Percentiles rank a stretch among this genome's conserved stretches.
These are phyloP conservation scores for Elymnias hypermnestra DNA, from an alignment of 1,140 invertebrate genomes.

Conservation along the genomic window DNA sequence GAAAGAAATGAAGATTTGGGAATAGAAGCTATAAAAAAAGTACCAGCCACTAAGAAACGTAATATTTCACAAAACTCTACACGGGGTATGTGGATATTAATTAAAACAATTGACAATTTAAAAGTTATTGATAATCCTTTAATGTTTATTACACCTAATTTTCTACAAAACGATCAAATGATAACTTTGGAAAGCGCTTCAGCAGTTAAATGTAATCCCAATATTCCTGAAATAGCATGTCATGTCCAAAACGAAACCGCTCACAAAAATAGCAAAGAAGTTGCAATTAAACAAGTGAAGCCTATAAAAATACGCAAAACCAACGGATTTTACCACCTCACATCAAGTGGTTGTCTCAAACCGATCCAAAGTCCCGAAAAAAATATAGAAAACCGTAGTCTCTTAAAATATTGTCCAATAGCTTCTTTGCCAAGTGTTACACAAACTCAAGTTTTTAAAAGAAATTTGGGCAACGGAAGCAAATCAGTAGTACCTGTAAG, in stretches of 20 bases:
- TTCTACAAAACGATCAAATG: slow-evolving; percentile 22
- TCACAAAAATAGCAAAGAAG: slow-evolving; percentile 1
- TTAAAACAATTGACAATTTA: slow-evolving; percentile 52
- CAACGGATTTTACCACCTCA: slow-evolving; percentile 44
- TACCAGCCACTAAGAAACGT: slow-evolving; percentile 6
- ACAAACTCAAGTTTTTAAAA: no score
- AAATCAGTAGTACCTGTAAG: no score
- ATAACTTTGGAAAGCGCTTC: slow-evolving; percentile 23
- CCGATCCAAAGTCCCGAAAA: slow-evolving; percentile 16
- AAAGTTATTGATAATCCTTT: slow-evolving; percentile 60
- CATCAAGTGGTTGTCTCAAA: slow-evolving; percentile 29
- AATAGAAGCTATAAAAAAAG: slow-evolving; percentile 49
- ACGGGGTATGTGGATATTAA: slow-evolving; percentile 57
- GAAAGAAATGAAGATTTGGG: slow-evolving; percentile 53
- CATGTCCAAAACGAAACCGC: not conserved
- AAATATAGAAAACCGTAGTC: not conserved
- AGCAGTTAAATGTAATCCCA: not conserved
- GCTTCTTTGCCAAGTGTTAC: no score
- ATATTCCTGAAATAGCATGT: not conserved
- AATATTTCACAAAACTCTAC: slow-evolving; percentile 23
- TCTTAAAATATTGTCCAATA: no score
- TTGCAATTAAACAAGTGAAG: slow-evolving; percentile 29
- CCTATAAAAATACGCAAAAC: slow-evolving; percentile 56
- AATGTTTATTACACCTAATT: slow-evolving; percentile 40
- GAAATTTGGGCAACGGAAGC: no score